These are phyloP conservation scores for Papilio dardanus DNA, from an alignment of 1,140 invertebrate species.

Conservation along the genomic window DNA sequence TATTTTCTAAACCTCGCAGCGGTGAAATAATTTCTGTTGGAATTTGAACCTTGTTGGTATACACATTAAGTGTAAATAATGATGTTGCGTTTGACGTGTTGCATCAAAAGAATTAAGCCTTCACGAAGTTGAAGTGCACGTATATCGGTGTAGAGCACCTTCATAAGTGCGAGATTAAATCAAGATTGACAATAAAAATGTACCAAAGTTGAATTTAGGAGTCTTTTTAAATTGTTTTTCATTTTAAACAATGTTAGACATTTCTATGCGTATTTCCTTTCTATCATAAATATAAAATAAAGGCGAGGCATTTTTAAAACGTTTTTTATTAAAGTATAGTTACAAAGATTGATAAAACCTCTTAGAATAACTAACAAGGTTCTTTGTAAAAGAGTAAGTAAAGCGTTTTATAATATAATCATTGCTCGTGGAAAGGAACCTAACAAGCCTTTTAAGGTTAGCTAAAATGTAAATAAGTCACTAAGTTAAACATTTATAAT, in stretches of 20 bases:
- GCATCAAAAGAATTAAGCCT: slow-evolving; percentile 42
- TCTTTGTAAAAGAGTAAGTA: neutral
- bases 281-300: too few relatives aligned
- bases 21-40: neutral
- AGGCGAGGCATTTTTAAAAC: neutral
- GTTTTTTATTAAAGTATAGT: neutral
- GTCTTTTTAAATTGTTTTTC: neutral
- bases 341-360: neutral
- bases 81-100: neutral
- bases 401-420: slow-evolving; percentile 4
- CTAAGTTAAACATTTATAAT: neutral
- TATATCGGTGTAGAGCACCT: slow-evolving; percentile 32
- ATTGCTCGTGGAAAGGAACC: neutral
- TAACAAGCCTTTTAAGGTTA: slow-evolving; percentile 2
- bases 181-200: neutral
- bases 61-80: neutral
- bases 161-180: slow-evolving; percentile 41
- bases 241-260: neutral
- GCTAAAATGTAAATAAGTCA: neutral
- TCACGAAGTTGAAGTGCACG: slow-evolving; percentile 41
- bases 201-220: neutral
- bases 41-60: neutral
- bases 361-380: neutral
- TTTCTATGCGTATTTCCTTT: too few relatives aligned
- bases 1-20: slow-evolving; percentile 32